phyloP scores from a whole-genome alignment of 2,113 vertebrate species.

The Psittacus erithacus region DNA sequence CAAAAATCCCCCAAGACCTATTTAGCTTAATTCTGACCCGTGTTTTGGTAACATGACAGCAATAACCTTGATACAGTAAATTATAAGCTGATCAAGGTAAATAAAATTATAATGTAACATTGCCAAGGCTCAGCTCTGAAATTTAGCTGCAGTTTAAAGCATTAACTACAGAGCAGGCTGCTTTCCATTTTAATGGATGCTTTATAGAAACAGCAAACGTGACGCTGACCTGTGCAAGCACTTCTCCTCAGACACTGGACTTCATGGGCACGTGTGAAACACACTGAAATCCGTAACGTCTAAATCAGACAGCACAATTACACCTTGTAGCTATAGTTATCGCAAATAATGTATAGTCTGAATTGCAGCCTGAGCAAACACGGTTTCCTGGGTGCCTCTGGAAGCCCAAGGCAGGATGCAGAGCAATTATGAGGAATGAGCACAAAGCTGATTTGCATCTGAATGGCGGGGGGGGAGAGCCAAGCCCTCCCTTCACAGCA shows the following conservation, averaged over 20 bases:
- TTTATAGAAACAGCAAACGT: not conserved
- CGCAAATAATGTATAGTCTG: slow-evolving; percentile 57
- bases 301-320: slow-evolving; percentile 68
- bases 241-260: not conserved
- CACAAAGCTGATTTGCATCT: slow-evolving; percentile 67
- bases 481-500: slow-evolving; percentile 50
- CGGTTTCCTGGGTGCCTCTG: slow-evolving; percentile 47
- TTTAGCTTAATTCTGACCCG: not conserved
- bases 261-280: slow-evolving; percentile 49
- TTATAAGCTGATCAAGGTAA: not conserved
- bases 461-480: slow-evolving; percentile 4
- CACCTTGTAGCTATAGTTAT: slow-evolving; percentile 63
- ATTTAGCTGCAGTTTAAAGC: not conserved
- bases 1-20: not conserved
- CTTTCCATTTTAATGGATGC: not conserved
- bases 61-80: not conserved
- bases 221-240: not conserved
- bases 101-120: not conserved
- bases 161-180: not conserved
- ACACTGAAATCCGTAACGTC: slow-evolving; percentile 60
- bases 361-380: slow-evolving; percentile 66
- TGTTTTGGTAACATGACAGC: not conserved
- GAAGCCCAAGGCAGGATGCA: slow-evolving; percentile 64
- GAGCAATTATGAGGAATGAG: slow-evolving; percentile 61
- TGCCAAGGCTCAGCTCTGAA: not conserved